Evolutionary conservation across 2,888 invertebrate species (phyloP).

Genomic region (Petrolisthes cinctipes): DNA sequence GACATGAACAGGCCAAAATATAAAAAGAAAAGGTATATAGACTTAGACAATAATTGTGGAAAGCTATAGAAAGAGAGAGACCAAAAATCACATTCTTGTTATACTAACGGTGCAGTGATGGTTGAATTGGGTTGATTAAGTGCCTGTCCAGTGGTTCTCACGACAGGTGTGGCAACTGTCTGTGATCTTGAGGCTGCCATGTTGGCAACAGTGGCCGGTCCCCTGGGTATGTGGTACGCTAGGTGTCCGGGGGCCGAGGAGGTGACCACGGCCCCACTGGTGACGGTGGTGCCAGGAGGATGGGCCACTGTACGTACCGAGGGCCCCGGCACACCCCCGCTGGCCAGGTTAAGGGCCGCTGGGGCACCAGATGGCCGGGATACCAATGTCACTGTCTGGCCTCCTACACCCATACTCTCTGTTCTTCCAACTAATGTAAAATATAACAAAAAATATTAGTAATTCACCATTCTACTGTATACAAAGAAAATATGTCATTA

Average conservation of each 20-base stretch:
- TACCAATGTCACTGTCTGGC: constrained; percentile 51
- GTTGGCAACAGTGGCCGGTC: constrained; percentile 64
- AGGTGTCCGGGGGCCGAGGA: constrained; percentile 26
- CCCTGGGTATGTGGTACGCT: constrained; percentile 63
- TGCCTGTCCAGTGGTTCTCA: constrained; percentile 50
- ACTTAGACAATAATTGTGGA: background rate
- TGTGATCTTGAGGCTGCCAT: constrained; percentile 62
- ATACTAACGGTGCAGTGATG: constrained; percentile 53
- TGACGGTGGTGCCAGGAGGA: constrained; percentile 19
- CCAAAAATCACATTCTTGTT: background rate
- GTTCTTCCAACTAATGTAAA: constrained; percentile 41
- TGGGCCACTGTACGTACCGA: constrained; percentile 52
- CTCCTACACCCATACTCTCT: constrained; percentile 55
- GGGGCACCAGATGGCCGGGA: constrained; percentile 45
- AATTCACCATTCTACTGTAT: too few species aligned
- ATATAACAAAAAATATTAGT: too few species aligned
- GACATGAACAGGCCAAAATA: background rate
- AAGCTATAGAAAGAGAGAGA: background rate
- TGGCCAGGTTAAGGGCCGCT: constrained; percentile 48
- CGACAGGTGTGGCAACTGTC: constrained; percentile 52
- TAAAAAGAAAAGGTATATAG: constrained; percentile 4
- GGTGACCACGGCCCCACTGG: constrained; percentile 33
- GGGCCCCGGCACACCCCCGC: constrained; percentile 13
- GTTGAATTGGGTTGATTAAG: constrained; percentile 41
- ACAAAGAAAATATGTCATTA: too few species aligned